A percentile compares a stretch with the other conserved stretches of the same genome.
Conservation (phyloP, 2,797 vertebrate species). For the Hydrocynus forskahlii region DNA sequence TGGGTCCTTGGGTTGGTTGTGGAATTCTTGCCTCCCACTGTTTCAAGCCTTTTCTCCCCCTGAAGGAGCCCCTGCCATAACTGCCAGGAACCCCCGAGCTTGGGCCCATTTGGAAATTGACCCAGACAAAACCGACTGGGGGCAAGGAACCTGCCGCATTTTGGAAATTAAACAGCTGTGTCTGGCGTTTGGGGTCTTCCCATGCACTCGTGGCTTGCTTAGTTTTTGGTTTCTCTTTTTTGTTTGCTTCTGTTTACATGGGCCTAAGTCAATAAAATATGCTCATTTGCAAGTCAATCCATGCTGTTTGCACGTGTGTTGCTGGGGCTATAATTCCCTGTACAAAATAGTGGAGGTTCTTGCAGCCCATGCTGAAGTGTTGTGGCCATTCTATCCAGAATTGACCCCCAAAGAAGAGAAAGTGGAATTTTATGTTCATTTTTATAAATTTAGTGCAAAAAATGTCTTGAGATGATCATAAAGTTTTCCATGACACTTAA, state of each 20-base stretch:
- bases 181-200: conserved; percentile 29
- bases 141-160: conserved; percentile 54
- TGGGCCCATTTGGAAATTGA: conserved; percentile 74
- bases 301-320: conserved; percentile 37
- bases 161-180: conserved; percentile 58
- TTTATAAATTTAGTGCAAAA: too few relatives aligned
- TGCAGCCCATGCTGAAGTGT: neutral
- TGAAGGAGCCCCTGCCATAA: conserved; percentile 79
- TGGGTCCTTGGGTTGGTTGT: conserved; percentile 67
- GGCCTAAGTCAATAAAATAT: conserved; percentile 14
- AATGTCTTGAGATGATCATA: too few relatives aligned
- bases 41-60: conserved; percentile 75
- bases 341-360: conserved; percentile 29
- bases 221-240: neutral
- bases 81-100: conserved; percentile 70
- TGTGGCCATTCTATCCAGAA: neutral
- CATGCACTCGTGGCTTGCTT: neutral
- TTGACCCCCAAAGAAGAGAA: neutral
- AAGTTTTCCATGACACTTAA: too few relatives aligned
- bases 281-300: conserved; percentile 27
- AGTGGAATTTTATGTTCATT: neutral
- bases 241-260: neutral
- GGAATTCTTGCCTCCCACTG: conserved; percentile 83
- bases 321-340: conserved; percentile 38
- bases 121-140: conserved; percentile 68